These are phyloP conservation scores for Trinorchestia longiramus DNA, from an alignment of 1,140 invertebrate genomes.

Conservation along the genomic window DNA sequence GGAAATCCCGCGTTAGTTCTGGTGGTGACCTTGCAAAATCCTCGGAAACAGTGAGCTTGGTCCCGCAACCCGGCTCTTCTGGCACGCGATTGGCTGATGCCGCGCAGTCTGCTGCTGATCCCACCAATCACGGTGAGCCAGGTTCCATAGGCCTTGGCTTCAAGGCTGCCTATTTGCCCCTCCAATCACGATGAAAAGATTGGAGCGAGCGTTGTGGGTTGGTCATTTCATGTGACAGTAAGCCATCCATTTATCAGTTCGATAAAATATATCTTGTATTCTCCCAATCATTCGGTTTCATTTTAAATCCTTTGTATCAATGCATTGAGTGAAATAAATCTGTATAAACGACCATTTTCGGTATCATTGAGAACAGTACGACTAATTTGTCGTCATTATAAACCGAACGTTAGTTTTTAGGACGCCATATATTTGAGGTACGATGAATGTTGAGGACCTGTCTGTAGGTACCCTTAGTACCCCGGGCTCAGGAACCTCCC, in stretches of 20 bases:
- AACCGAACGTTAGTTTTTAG: too few species aligned
- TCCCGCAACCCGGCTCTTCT: background rate
- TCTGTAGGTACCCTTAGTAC: background rate
- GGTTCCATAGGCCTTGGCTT: background rate
- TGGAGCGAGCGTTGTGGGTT: background rate
- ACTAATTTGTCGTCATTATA: too few species aligned
- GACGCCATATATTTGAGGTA: background rate
- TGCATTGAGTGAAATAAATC: too few species aligned
- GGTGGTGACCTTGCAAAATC: background rate
- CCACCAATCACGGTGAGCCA: background rate
- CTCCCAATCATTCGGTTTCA: too few species aligned
- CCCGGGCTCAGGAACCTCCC: constrained; percentile 3
- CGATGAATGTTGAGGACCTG: background rate
- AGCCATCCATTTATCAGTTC: too few species aligned
- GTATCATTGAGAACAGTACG: too few species aligned
- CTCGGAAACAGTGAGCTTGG: background rate
- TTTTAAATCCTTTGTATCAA: too few species aligned
- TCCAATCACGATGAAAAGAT: background rate
- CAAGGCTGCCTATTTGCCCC: too few species aligned
- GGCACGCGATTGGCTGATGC: background rate
- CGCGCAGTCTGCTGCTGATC: background rate
- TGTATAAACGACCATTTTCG: too few species aligned
- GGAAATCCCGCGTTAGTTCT: background rate
- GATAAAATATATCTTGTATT: too few species aligned
- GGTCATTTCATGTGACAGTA: background rate